phyloP scores from a whole-genome alignment of 2,888 invertebrate genomes.

The Pharmacophagus antenor region DNA sequence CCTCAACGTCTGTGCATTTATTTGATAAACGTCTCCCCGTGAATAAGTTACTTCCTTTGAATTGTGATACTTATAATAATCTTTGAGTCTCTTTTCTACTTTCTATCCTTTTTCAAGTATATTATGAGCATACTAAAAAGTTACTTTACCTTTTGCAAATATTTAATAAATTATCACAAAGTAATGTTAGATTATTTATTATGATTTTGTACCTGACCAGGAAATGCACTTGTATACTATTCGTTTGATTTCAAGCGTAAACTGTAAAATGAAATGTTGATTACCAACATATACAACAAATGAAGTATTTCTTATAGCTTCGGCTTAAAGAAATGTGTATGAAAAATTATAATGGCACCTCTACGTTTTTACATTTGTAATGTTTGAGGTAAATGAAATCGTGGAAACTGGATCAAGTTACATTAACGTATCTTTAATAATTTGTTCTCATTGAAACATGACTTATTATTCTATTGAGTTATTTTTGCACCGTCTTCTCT shows the following conservation, averaged over 20 bases:
- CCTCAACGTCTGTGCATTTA: constrained; percentile 22
- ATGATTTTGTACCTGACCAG: too few species aligned
- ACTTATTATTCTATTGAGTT: too few species aligned
- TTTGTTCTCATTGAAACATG: too few species aligned
- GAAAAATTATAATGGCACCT: not conserved
- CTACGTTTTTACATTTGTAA: not conserved
- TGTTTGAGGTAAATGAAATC: too few species aligned
- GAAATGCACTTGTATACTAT: not conserved
- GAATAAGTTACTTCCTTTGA: constrained; percentile 20
- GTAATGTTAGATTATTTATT: not conserved
- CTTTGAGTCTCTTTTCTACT: not conserved
- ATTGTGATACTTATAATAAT: constrained; percentile 17
- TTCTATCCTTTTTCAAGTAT: not conserved
- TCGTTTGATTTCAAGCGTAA: not conserved
- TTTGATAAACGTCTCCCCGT: constrained; percentile 25
- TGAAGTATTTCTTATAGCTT: too few species aligned
- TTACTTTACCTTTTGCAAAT: not conserved
- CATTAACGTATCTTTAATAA: too few species aligned
- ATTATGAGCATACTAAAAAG: not conserved
- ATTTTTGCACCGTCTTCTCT: too few species aligned
- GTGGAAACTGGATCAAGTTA: too few species aligned
- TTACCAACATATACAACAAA: too few species aligned
- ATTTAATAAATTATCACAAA: not conserved
- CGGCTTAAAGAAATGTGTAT: too few species aligned
- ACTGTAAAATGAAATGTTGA: too few species aligned